Conservation (phyloP, 2,113 vertebrate genomes). For the Cephalopholis sonnerati region DNA sequence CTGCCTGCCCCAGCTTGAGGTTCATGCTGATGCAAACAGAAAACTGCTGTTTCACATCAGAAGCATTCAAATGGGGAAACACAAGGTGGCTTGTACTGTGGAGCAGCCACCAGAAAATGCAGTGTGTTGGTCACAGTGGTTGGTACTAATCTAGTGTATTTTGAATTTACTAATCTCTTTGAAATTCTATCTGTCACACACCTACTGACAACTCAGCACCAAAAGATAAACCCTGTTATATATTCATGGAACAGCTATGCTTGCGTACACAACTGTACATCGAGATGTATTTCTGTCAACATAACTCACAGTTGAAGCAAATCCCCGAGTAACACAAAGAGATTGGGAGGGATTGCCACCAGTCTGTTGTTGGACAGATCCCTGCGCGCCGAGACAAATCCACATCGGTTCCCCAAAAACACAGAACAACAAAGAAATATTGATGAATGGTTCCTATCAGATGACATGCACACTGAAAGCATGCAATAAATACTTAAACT, state of each 20-base stretch:
- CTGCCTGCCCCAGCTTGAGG: too few species aligned
- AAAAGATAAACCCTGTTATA: not conserved
- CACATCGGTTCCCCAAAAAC: constrained; percentile 16
- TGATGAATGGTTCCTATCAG: not conserved
- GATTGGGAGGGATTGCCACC: constrained; percentile 86
- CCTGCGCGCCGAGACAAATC: constrained; percentile 81
- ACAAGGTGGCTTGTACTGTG: not conserved
- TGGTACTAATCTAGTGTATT: not conserved
- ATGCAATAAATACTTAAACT: not conserved
- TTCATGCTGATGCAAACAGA: not conserved
- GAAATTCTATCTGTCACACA: not conserved
- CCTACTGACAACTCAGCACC: not conserved
- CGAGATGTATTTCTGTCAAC: constrained; percentile 13
- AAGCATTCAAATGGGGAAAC: not conserved
- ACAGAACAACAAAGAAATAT: constrained; percentile 16
- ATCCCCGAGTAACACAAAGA: constrained; percentile 92
- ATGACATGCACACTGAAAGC: not conserved
- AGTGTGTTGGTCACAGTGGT: not conserved
- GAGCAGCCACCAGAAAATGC: not conserved
- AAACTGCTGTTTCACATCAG: not conserved
- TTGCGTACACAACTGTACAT: not conserved
- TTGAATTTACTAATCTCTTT: not conserved
- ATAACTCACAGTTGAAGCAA: constrained; percentile 95
- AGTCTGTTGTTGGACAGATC: constrained; percentile 94
- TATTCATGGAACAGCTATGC: constrained; percentile 1